Evolutionary conservation across 2,113 vertebrate genomes (phyloP).

Genomic region (Zosterops hypoxanthus): DNA sequence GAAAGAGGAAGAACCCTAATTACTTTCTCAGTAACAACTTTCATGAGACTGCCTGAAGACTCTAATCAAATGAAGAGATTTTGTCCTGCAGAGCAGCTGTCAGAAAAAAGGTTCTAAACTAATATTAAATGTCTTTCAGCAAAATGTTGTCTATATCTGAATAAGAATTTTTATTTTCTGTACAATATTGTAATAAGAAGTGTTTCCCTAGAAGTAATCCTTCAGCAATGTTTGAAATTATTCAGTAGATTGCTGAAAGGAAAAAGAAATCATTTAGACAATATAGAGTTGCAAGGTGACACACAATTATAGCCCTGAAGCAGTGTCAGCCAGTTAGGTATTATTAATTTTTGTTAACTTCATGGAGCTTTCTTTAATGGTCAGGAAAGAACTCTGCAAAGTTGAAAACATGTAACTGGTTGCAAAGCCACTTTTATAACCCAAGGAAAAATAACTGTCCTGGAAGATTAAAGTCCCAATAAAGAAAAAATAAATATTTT

Average conservation of each 20-base stretch:
- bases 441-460: neutral
- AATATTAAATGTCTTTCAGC: neutral
- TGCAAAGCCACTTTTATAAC: neutral
- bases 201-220: conserved; percentile 53
- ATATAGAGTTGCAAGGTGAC: conserved; percentile 33
- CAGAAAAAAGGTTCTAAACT: conserved; percentile 24
- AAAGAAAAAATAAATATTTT: too few relatives aligned
- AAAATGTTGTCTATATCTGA: neutral
- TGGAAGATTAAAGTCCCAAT: neutral
- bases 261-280: conserved; percentile 62
- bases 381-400: neutral
- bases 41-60: neutral
- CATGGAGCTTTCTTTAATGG: neutral
- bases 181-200: conserved; percentile 27
- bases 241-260: conserved; percentile 18
- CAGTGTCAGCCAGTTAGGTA: conserved; percentile 25
- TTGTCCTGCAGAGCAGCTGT: conserved; percentile 17
- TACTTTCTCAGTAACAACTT: neutral
- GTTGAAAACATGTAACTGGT: neutral
- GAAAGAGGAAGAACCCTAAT: neutral
- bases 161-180: conserved; percentile 15
- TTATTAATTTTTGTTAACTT: conserved; percentile 40
- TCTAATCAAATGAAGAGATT: conserved; percentile 40
- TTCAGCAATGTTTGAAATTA: conserved; percentile 23
- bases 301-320: neutral